Conservation (phyloP, 2,113 vertebrate species). For the Phylloscopus trochilus region DNA sequence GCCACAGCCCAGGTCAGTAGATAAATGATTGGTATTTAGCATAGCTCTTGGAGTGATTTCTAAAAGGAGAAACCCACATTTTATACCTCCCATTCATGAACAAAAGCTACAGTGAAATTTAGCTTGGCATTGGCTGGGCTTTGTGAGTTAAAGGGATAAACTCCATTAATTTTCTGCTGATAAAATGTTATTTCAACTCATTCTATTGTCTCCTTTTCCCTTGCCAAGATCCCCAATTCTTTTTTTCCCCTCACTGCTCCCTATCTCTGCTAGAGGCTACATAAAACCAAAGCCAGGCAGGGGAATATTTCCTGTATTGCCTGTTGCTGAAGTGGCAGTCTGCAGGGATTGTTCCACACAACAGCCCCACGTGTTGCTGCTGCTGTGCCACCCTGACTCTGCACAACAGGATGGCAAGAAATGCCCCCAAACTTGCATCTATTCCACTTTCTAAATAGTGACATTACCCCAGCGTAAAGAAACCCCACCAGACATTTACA, state of each 20-base stretch:
- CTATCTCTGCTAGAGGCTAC: slow-evolving; percentile 3
- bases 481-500: background rate
- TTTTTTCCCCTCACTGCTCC: background rate
- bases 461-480: background rate
- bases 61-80: slow-evolving; percentile 19
- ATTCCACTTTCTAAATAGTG: background rate
- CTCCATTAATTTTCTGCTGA: slow-evolving; percentile 62
- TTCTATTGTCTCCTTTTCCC: slow-evolving; percentile 51
- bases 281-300: background rate
- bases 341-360: background rate
- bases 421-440: background rate
- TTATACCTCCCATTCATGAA: background rate
- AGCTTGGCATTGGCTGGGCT: slow-evolving; percentile 4
- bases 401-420: background rate
- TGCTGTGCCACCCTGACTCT: background rate
- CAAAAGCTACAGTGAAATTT: slow-evolving; percentile 28
- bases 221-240: slow-evolving; percentile 24
- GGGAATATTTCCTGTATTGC: slow-evolving; percentile 47
- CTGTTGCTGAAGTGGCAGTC: background rate
- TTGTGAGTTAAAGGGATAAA: slow-evolving; percentile 43
- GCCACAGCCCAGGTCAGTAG: slow-evolving; percentile 24
- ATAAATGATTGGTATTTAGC: slow-evolving; percentile 20
- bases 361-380: background rate
- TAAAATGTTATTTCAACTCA: slow-evolving; percentile 64
- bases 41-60: slow-evolving; percentile 25